Evolutionary conservation across 2,797 vertebrate genomes (phyloP).

Genomic region (Adrianichthys oophorus): DNA sequence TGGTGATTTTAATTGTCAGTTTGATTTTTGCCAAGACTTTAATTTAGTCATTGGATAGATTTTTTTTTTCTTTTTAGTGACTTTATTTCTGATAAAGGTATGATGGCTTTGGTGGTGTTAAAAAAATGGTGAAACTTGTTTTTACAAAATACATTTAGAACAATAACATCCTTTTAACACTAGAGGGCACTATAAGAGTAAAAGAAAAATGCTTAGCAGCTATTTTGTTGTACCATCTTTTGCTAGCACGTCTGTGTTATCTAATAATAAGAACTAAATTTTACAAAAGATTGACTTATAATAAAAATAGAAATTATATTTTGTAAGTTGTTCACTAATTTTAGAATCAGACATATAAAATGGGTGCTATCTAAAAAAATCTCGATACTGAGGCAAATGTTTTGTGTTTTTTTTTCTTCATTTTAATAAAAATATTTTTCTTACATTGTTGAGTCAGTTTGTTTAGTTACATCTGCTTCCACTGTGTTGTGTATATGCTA

Average conservation of each 20-base stretch:
- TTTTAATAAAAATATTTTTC: background rate
- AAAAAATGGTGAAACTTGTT: no score
- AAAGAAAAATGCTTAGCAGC: background rate
- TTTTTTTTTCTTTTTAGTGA: background rate
- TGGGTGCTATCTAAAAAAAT: no score
- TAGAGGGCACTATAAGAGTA: conserved; percentile 43
- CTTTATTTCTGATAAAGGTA: background rate
- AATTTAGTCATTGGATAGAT: background rate
- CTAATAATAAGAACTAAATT: background rate
- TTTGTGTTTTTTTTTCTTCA: background rate
- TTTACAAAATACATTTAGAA: background rate
- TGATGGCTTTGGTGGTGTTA: background rate
- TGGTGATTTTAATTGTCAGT: conserved; percentile 19
- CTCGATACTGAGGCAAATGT: background rate
- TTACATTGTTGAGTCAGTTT: no score
- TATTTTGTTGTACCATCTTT: background rate
- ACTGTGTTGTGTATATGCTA: background rate
- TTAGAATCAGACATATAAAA: background rate
- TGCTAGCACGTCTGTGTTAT: background rate
- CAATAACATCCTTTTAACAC: conserved; percentile 21
- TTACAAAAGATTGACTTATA: background rate
- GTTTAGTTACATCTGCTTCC: no score
- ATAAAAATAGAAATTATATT: background rate
- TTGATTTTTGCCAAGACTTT: conserved; percentile 23
- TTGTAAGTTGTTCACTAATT: background rate